phyloP scores from a whole-genome alignment of 2,888 invertebrate genomes.

The Ophion obscuratus region DNA sequence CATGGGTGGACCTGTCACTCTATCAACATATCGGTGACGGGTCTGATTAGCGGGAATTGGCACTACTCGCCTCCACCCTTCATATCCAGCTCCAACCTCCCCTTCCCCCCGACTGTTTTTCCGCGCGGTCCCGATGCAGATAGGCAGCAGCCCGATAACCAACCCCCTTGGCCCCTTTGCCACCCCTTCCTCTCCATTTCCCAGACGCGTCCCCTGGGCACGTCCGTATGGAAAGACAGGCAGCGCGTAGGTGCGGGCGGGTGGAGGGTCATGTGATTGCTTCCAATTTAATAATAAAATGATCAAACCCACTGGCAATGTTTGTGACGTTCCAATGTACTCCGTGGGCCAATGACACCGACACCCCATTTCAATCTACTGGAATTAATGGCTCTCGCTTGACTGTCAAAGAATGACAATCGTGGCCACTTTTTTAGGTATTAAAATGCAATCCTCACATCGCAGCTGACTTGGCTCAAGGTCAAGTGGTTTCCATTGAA shows the following conservation, averaged over 20 bases:
- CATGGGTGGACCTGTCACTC: constrained; percentile 73
- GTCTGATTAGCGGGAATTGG: constrained; percentile 52
- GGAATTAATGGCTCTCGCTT: background rate
- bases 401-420: too few relatives aligned
- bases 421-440: too few relatives aligned
- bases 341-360: too few relatives aligned
- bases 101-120: constrained; percentile 17
- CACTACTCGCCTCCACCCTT: constrained; percentile 30
- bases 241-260: too few relatives aligned
- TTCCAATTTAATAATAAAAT: constrained; percentile 31
- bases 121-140: constrained; percentile 7
- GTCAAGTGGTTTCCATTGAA: background rate
- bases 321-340: background rate
- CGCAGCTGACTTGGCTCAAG: too few relatives aligned
- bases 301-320: background rate
- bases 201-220: constrained; percentile 14
- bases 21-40: constrained; percentile 68
- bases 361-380: background rate
- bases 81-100: background rate
- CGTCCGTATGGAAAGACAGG: constrained; percentile 7
- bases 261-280: background rate
- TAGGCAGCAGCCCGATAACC: constrained; percentile 38
- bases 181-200: constrained; percentile 1
- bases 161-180: constrained; percentile 11
- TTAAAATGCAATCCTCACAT: too few relatives aligned